Evolutionary conservation across 2,888 invertebrate genomes (phyloP), one percentile per base, ranked within the genome.

Genomic region (Dicycla oo): DNA sequence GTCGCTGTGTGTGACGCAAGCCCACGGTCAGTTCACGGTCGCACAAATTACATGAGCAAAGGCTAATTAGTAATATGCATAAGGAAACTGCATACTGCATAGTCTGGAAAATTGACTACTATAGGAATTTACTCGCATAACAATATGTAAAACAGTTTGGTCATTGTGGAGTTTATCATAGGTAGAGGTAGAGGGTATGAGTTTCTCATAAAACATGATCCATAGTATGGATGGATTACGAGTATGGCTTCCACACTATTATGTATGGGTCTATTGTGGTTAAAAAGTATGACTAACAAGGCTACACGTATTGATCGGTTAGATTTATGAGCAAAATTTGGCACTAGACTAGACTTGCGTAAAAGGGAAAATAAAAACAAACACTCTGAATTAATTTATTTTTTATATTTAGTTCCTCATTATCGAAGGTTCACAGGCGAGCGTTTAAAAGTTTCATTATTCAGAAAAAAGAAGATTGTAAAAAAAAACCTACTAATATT

Each of bases 11-110:
- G 10, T 80, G 76, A 80, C 76, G 76, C 40, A 66, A 69, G 71
- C 65, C 82, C 82, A 83, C 78, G 84, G 84, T 81, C 83, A 80
- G 80, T 82, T 85, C 84, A 86, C 77, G 84, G 86, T 82, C 82
- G 68, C 47, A 64, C 43, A 64, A 69, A 78, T 82, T 75, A 75
- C 53, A 78, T 60, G 69, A 56, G 69, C 69, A 53, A 62, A 58
- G 58, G 18, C 57, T 69, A 62, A 71, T 72, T 75, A 75, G 47
- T 63, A 18, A 40, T 64, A 58, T 45, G 13, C 51, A 73, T 54
- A 60, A 49, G 80, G 63, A 73, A 79, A 79, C 58, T 62, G 23
- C n/a, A 47, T 53, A 6, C n/a, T 51, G 20, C 8, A 34, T 34
- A 38, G 38, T 13, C 23, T 53, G 40, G 30, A n/a, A 47, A 26